phyloP scores from a whole-genome alignment of 2,888 invertebrate genomes.

The Halocaridina rubra region DNA sequence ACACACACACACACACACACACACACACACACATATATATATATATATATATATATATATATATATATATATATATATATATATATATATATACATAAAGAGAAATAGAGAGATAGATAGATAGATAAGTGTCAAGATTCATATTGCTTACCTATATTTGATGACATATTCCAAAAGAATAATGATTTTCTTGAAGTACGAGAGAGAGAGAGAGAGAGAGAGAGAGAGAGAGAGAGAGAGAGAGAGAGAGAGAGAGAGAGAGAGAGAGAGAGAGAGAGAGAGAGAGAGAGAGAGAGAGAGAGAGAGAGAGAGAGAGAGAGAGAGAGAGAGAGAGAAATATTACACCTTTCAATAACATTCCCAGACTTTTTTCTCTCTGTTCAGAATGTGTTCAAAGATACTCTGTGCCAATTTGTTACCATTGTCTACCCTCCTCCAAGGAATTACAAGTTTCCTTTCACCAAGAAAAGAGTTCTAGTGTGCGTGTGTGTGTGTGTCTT shows the following conservation, averaged over 20 bases:
- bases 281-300: neutral
- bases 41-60: neutral
- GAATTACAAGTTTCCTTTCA: neutral
- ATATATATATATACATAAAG: neutral
- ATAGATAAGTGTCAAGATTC: neutral
- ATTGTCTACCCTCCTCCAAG: too few species aligned
- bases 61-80: neutral
- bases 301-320: neutral
- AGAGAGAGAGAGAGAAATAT: too few species aligned
- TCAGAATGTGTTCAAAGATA: too few species aligned
- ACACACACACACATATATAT: neutral
- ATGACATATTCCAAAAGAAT: too few species aligned
- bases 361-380: too few species aligned
- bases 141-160: too few species aligned
- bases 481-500: too few species aligned
- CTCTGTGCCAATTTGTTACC: too few species aligned
- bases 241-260: slow-evolving; percentile 6
- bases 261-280: slow-evolving; percentile 14
- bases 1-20: too few species aligned
- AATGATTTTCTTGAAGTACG: too few species aligned
- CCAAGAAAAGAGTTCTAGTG: too few species aligned
- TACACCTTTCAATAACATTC: too few species aligned
- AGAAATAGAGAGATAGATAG: slow-evolving; percentile 4
- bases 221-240: slow-evolving; percentile 3
- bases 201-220: slow-evolving; percentile 13